A percentile compares a stretch with the other conserved stretches of the same genome.
Conservation (phyloP, 2,888 invertebrate genomes). For the Calliopum simillimum region DNA sequence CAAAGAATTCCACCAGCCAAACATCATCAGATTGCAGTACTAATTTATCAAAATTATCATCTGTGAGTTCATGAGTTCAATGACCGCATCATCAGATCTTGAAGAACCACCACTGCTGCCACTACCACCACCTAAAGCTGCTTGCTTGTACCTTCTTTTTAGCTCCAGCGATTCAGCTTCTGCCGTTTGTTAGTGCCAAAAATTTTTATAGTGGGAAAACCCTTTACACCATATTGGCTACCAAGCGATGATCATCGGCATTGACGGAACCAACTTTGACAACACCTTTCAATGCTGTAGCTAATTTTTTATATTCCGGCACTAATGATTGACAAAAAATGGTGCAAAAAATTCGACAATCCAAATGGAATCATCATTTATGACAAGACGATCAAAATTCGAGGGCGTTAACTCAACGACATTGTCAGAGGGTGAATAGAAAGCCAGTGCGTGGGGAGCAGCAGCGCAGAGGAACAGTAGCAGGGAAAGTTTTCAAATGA, state of each 20-base stretch:
- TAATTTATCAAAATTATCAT: too few species aligned
- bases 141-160: too few species aligned
- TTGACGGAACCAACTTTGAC: constrained; percentile 95
- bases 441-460: too few species aligned
- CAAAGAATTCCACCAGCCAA: constrained; percentile 98
- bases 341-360: too few species aligned
- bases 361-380: too few species aligned
- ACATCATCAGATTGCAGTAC: constrained; percentile 94
- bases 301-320: constrained; percentile 94
- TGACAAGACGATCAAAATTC: too few species aligned
- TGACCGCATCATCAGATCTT: constrained; percentile 70
- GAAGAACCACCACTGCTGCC: constrained; percentile 45
- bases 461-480: too few species aligned
- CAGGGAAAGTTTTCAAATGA: too few species aligned
- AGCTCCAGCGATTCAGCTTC: too few species aligned
- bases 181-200: too few species aligned
- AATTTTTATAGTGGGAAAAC: constrained; percentile 98
- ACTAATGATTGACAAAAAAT: constrained; percentile 90
- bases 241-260: constrained; percentile 88
- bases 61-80: constrained; percentile 94
- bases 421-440: too few species aligned
- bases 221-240: constrained; percentile 83
- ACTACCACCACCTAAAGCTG: constrained; percentile 79
- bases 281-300: constrained; percentile 92
- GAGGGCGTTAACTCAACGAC: too few species aligned